phyloP scores from a whole-genome alignment of 2,797 vertebrate species.

The Peromyscus melanophrys region DNA sequence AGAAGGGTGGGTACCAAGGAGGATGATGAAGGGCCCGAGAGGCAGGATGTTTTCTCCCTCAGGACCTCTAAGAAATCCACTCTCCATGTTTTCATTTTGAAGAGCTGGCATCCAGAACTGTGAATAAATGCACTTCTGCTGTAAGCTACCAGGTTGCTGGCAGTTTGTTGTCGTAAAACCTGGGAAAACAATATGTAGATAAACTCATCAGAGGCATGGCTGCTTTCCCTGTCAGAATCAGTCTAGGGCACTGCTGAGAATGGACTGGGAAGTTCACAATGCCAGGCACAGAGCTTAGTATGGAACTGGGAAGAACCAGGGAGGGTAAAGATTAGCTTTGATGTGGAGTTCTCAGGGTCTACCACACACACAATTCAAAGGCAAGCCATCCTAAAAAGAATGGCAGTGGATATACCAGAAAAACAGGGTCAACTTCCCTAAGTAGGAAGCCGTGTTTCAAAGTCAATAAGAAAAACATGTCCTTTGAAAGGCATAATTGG shows the following conservation, averaged over 20 bases:
- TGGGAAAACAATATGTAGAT: neutral
- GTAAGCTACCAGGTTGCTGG: neutral
- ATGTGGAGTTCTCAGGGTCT: neutral
- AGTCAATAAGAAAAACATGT: conserved; percentile 19
- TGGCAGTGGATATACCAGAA: neutral
- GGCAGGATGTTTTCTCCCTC: neutral
- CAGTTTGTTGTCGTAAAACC: neutral
- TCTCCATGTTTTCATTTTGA: neutral
- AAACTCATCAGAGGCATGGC: neutral
- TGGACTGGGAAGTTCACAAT: neutral
- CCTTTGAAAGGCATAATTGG: conserved; percentile 15
- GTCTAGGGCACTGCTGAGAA: neutral
- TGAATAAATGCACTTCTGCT: neutral
- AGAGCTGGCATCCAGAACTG: neutral
- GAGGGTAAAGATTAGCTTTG: neutral
- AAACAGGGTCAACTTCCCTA: neutral
- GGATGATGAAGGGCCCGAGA: rapidly evolving
- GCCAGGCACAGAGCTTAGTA: neutral
- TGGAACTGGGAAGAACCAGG: neutral
- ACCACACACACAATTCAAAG: neutral
- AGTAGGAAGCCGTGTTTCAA: neutral
- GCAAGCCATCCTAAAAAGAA: neutral
- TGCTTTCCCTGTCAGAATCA: neutral
- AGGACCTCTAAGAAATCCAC: neutral
- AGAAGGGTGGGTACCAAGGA: neutral